Evolutionary conservation across 2,113 vertebrate species (phyloP), one percentile per base, ranked within the genome.

Genomic region (Chelonoidis abingdonii): DNA sequence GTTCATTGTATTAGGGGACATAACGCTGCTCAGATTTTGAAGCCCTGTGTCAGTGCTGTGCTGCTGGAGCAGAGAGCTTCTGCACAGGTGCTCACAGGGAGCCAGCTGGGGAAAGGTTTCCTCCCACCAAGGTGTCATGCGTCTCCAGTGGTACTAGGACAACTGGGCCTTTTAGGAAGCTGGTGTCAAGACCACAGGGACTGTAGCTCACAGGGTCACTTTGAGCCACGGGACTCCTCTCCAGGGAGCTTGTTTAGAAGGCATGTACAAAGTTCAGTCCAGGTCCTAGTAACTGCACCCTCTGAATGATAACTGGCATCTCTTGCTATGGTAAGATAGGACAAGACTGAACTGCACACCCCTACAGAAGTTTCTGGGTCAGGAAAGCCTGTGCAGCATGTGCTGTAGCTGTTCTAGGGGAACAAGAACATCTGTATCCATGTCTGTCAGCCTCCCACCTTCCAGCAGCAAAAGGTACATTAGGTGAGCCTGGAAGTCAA

Each of bases 51-150:
- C 62, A n/a, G 8, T 17, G 29, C 57, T 29, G 29, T 29, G 57
- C 5, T 29, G 57, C 10, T 62, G 59, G 29, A 62, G 6, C 59
- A 7, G 16, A 14, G 62, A 8, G 16, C 8, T 4, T 69, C 62
- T 19, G 7, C 62, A 35, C 62, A 12, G 31, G 31, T 47, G 54
- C 0, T 0, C 25, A 3, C 59, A 84, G 9, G 24, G 52, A 49
- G 24, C 0, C 0, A 16, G 78, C 38, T 75, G 7, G 1, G 4
- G 1, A 80, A 52, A 52, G 72, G 8, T 62, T 49, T 14, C 80
- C 72, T 53, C 80, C 19, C 14, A 50, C 24, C n/a, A 17, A n/a
- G 62, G 62, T 5, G 31, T n/a, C 35, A n/a, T 4, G 6, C 1
- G 2, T 17, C 35, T 35, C 29, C 14, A 19, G 62, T 21, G 16